Evolutionary conservation across 2,888 invertebrate species (phyloP), one percentile per base, ranked within the genome.

Genomic region (Scaptomyza polygonia): DNA sequence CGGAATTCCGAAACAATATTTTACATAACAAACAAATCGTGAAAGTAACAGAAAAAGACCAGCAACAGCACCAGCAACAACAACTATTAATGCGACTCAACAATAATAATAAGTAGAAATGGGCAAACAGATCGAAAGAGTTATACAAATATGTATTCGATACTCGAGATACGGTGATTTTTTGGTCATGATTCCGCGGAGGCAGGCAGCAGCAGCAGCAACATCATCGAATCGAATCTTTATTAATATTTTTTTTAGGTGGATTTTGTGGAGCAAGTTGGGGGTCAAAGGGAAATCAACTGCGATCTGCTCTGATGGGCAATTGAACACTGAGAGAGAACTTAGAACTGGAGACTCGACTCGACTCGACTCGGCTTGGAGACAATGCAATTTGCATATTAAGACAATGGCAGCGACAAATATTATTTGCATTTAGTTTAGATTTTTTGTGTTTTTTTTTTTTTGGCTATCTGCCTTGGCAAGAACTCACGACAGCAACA

Each of bases 321-420:
- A 81, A 77, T 78, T 74, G 82, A 81, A 61, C 82, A 64, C 39
- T n/a, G 14, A 36, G 30, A 45, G 42, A 39, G 42, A 45, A n/a
- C 25, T 16, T 30, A 42, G 42, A 34, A 16, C n/a, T 18, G 27
- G 14, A 30, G 42, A 18, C 25, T 27, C 14, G 34, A 66, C n/a
- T n/a, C n/a, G n/a, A n/a, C n/a, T n/a, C n/a, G n/a, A n/a, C n/a
- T n/a, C n/a, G 32, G 12, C 29, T 21, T 45, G 34, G 36, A 61
- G 62, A 80, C 79, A 80, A 86, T 86, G 86, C 63, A 85, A 81
- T 81, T 81, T 81, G 88, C 80, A 88, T 88, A 86, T 83, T 86
- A 67, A 86, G 87, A 88, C 81, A 82, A 82, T 86, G 77, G 62
- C 77, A 76, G 49, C 59, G 63, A 62, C 55, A 73, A 67, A 76